phyloP scores from a whole-genome alignment of 2,113 vertebrate species.

The Ammodytes marinus region DNA sequence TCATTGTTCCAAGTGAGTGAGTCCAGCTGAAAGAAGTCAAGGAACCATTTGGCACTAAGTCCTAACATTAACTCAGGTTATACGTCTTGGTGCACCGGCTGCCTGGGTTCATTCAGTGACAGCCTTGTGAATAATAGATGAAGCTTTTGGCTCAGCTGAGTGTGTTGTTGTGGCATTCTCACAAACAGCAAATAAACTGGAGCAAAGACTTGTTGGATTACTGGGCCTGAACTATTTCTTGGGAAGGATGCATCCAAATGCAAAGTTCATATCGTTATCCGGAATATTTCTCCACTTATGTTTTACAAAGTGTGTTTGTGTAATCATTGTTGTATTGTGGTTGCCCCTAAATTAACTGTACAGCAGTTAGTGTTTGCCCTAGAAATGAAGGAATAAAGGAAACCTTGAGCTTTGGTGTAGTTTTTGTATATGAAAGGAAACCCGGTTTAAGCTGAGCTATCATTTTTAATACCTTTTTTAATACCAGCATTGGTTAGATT shows the following conservation, averaged over 20 bases:
- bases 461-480: background rate
- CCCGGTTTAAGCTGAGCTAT: background rate
- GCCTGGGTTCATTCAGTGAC: slow-evolving; percentile 57
- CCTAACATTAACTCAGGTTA: slow-evolving; percentile 30
- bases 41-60: slow-evolving; percentile 26
- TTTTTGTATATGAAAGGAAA: slow-evolving; percentile 1
- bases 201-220: background rate
- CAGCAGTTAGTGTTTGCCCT: background rate
- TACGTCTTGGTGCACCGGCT: slow-evolving; percentile 23
- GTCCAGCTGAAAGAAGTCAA: slow-evolving; percentile 38
- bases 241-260: background rate
- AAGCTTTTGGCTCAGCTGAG: slow-evolving; percentile 44
- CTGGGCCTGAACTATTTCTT: background rate
- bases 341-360: background rate
- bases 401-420: background rate
- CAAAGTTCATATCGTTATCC: too few relatives aligned
- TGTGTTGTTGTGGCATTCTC: slow-evolving; percentile 49
- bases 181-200: slow-evolving; percentile 27
- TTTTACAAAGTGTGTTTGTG: background rate
- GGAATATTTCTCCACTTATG: too few relatives aligned
- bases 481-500: background rate
- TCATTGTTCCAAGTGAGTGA: slow-evolving; percentile 27
- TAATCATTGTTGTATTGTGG: background rate
- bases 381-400: slow-evolving; percentile 14
- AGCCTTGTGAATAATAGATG: slow-evolving; percentile 70